Evolutionary conservation across 2,888 invertebrate species (phyloP).

Genomic region (Invenusta paracnida): DNA sequence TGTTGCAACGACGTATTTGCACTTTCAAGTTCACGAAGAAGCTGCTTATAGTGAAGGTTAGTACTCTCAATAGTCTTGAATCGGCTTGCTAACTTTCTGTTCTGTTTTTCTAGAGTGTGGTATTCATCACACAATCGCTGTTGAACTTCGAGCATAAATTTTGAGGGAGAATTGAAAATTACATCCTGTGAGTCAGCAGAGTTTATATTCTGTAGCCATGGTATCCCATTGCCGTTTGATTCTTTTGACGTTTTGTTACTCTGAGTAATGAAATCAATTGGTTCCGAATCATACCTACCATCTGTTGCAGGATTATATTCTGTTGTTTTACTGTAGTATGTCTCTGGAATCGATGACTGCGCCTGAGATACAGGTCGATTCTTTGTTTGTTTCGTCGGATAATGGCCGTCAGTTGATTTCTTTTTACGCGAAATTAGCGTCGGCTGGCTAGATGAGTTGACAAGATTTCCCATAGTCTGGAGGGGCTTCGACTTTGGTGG

Average conservation of each 20-base stretch:
- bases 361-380: neutral
- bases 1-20: neutral
- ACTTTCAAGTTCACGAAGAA: neutral
- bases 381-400: neutral
- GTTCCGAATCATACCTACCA: neutral
- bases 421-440: neutral
- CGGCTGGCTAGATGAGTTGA: conserved; percentile 1
- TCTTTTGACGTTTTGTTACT: neutral
- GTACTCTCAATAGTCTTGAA: neutral
- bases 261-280: neutral
- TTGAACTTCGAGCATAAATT: neutral
- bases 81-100: neutral
- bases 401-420: neutral
- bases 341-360: neutral
- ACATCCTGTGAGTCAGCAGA: no score
- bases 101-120: neutral
- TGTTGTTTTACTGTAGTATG: neutral
- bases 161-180: neutral
- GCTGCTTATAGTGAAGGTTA: neutral
- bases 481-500: neutral
- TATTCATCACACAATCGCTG: neutral
- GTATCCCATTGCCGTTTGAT: no score
- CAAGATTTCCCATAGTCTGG: neutral
- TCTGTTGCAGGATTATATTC: neutral
- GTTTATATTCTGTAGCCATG: no score